Base-by-base conservation (phyloP, 2,113 vertebrate species). In the Nesoenas mayeri region DNA sequence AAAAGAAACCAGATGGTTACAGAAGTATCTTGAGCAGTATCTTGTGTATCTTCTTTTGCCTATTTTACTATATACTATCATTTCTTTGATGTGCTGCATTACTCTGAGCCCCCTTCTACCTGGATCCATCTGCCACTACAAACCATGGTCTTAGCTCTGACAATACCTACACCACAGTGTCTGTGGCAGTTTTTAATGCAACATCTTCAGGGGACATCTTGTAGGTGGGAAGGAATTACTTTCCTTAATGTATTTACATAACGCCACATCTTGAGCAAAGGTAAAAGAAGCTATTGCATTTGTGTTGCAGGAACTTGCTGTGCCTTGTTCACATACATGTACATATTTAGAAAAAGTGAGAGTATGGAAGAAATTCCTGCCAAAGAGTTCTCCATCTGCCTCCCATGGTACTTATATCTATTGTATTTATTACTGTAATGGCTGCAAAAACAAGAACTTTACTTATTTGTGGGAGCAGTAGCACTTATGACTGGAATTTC, bases 31-130 rank as follows among this genome's bases (percentile, higher is more conserved):
- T 34, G 20, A 50, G 32, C 29, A 88, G n/a, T 47, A 47, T 44
- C 31, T 64, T 74, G 4, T 13, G 0, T 71, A 13, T 42, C 28
- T 87, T 71, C 48, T 10, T 0, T 31, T 84, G 51, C 25, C 15
- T 71, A 0, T 40, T 56, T 34, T 77, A 32, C 14, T 47, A 14
- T 38, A 61, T 29, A 31, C 14, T 6, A 1, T 29, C 0, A 1
- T 79, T 84, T 74, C 56, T 71, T 40, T 56, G 38, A 32, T 21
- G 50, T 38, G 29, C 14, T 56, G 32, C 48, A 47, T 5, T 51
- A 36, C 18, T 58, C 16, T 50, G 61, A 88, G 19, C 25, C 25
- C 25, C 40, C 9, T 65, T 61, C 40, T 77, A n/a, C 50, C 38
- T 5, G 0, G n/a, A 40, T 5, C 17, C 4, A 12, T 78, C 34